Conservation (phyloP, 2,888 invertebrate genomes). For the Eupithecia pulchellata region DNA sequence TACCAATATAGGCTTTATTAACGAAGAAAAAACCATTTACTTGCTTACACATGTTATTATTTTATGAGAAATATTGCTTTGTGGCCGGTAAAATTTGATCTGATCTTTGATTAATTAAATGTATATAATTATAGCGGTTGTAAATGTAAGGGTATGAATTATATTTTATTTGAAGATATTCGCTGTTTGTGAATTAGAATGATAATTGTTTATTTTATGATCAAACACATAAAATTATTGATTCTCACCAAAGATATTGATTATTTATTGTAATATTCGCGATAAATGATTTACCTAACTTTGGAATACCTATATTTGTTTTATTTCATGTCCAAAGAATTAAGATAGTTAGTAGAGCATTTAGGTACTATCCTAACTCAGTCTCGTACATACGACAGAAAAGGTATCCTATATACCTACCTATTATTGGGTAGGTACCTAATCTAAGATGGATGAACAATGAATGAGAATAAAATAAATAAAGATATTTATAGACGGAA, state of each 20-base stretch:
- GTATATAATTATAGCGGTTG: not conserved
- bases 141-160: not conserved
- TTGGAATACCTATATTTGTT: constrained; percentile 41
- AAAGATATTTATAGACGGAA: too few relatives aligned
- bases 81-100: constrained; percentile 6
- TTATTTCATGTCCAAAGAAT: not conserved
- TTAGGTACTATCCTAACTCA: too few relatives aligned
- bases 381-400: too few relatives aligned
- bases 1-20: not conserved
- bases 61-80: not conserved
- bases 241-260: constrained; percentile 81
- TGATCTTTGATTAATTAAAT: not conserved
- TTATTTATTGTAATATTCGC: constrained; percentile 80
- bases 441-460: too few relatives aligned
- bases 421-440: too few relatives aligned
- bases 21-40: not conserved
- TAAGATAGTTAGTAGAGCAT: too few relatives aligned
- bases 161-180: not conserved
- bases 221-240: constrained; percentile 55
- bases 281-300: constrained; percentile 78
- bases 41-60: not conserved
- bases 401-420: too few relatives aligned
- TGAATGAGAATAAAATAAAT: too few relatives aligned
- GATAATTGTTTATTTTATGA: constrained; percentile 47
- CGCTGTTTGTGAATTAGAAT: not conserved